Base-by-base conservation (phyloP, 2,797 vertebrate genomes). In the Megalops cyprinoides region DNA sequence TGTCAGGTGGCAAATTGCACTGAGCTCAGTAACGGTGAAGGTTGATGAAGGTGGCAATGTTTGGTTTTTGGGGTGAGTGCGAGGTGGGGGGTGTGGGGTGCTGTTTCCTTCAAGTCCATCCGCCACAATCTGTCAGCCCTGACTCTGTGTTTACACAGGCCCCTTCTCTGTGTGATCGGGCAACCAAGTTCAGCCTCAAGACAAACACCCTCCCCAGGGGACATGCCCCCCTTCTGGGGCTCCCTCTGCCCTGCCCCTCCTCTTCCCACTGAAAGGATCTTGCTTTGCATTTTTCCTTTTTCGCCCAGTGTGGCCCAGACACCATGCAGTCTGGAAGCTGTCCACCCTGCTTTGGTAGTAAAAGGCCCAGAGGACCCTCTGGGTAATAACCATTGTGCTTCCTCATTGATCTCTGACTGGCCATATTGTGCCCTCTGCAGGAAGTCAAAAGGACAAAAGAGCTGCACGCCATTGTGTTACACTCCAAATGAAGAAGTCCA, bases 401-500 rank as follows among this genome's bases (percentile, higher is more conserved):
- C 90, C 86, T 87, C 90, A 93, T 88, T 95, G 94, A 94, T 95
- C 94, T 92, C 91, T 94, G 88, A 92, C 91, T 89, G 87, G 88
- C 94, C 94, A 94, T 95, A 94, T 95, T 95, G 95, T 94, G 92
- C 85, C 56, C 92, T 90, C 91, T 84, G 92, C 87, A 87, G 91
- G 93, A 93, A 90, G 93, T 94, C 93, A 94, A 91, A 87, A 87
- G 87, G 92, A 95, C 92, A 95, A 95, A 95, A 91, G 90, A 90
- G 87, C 89, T 90, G 89, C 83, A 91, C 90, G 83, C 88, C 93
- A 94, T 94, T 94, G 93, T 94, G 92, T 93, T 92, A 92, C 91
- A 91, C 90, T 93, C 94, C 91, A 94, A 94, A 94, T 93, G 92
- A 93, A 95, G 93, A 94, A 94, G 93, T 93, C 92, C 90, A 87